phyloP scores from a whole-genome alignment of 2,797 vertebrate species.

The Sternotherus odoratus region DNA sequence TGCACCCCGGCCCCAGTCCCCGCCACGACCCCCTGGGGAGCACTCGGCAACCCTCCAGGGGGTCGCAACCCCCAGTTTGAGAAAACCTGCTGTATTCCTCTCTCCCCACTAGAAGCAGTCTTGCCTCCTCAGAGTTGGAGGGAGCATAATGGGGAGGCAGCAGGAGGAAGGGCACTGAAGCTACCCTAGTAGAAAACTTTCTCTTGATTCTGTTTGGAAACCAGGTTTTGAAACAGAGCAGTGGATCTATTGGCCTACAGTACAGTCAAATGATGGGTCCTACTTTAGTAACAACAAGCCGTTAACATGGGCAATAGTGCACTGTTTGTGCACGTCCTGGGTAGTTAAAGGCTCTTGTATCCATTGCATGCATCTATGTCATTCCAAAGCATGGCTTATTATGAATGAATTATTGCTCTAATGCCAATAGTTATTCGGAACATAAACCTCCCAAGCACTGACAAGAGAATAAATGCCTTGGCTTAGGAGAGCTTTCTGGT shows the following conservation, averaged over 20 bases:
- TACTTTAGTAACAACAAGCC: neutral
- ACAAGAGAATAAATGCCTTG: neutral
- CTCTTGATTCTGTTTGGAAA: neutral
- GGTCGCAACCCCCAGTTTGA: too few species aligned
- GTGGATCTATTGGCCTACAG: neutral
- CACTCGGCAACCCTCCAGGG: too few species aligned
- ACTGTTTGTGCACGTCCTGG: neutral
- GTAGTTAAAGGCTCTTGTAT: neutral
- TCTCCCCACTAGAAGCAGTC: neutral
- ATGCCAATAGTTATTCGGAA: neutral
- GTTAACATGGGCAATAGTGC: neutral
- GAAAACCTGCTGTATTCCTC: neutral
- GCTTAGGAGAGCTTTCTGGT: neutral
- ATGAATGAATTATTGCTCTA: neutral
- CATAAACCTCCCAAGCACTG: neutral
- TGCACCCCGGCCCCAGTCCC: too few species aligned
- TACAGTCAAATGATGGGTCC: fast-evolving
- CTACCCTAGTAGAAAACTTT: neutral
- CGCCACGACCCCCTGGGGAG: too few species aligned
- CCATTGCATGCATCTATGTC: neutral
- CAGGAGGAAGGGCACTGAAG: neutral
- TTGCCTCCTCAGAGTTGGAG: neutral
- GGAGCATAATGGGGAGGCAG: neutral
- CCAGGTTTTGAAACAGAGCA: neutral
- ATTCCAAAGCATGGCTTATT: fast-evolving